Percentiles rank a stretch among this genome's conserved stretches.
Evolutionary conservation across 2,797 vertebrate genomes (phyloP).

Genomic region (Ceryle rudis): DNA sequence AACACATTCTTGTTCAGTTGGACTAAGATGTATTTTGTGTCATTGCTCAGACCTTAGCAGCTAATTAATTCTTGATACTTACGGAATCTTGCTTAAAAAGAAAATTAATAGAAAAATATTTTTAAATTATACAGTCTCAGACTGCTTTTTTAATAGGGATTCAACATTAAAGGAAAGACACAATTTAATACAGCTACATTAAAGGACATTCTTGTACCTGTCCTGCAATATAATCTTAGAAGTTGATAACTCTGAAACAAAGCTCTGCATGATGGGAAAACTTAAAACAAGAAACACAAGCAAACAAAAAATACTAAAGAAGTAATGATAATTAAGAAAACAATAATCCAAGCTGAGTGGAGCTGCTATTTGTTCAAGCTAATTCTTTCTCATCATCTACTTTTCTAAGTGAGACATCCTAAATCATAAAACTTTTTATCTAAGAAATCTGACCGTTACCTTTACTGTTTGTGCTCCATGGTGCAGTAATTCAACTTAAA

Average conservation of each 20-base stretch:
- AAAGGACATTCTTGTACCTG: neutral
- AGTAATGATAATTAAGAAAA: neutral
- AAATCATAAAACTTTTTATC: neutral
- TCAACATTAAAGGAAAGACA: neutral
- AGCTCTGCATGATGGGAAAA: neutral
- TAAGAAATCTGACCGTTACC: neutral
- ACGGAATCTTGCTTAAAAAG: neutral
- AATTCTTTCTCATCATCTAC: neutral
- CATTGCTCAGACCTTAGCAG: neutral
- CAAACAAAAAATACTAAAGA: neutral
- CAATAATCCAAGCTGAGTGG: neutral
- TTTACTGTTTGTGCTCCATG: neutral
- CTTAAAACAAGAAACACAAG: neutral
- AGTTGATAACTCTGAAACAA: neutral
- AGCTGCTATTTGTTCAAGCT: neutral
- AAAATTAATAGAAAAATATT: neutral
- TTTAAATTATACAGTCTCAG: neutral
- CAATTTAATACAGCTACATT: neutral
- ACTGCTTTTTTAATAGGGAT: neutral
- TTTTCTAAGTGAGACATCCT: neutral
- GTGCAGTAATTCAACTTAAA: neutral
- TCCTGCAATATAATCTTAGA: neutral
- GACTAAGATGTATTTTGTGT: neutral
- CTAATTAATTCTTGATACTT: neutral
- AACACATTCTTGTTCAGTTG: constrained; percentile 8